A percentile compares a stretch with the other conserved stretches of the same genome.
These are phyloP conservation scores for Actinemys pallida DNA, from an alignment of 2,113 vertebrate genomes.

Conservation along the genomic window DNA sequence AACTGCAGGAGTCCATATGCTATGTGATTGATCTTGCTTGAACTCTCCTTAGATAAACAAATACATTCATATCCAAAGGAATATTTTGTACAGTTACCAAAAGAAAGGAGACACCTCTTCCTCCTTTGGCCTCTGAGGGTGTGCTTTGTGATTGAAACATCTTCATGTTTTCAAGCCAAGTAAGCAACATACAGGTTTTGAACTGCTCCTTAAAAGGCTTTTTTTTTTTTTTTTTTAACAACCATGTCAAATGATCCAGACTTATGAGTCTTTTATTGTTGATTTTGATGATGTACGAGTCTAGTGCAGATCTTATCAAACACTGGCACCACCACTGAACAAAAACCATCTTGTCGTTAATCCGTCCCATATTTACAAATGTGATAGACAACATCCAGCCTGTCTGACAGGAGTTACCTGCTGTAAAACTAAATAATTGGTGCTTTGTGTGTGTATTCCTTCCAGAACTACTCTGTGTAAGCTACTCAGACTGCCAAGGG, in stretches of 20 bases:
- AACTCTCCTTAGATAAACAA: not conserved
- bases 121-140: not conserved
- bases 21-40: not conserved
- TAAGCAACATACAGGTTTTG: not conserved
- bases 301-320: not conserved
- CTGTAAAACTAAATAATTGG: not conserved
- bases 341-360: not conserved
- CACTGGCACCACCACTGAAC: not conserved
- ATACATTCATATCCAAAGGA: not conserved
- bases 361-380: not conserved
- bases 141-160: not conserved
- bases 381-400: not conserved
- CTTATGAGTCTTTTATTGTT: not conserved
- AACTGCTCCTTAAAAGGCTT: not conserved
- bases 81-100: not conserved
- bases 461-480: not conserved
- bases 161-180: not conserved
- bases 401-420: not conserved
- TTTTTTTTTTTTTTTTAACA: not conserved
- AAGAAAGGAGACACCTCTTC: not conserved
- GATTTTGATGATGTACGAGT: not conserved
- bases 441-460: not conserved
- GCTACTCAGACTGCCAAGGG: not conserved
- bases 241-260: not conserved
- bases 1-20: not conserved